These are phyloP conservation scores for Dipodomys spectabilis DNA, from an alignment of 2,113 vertebrate species.

Conservation along the genomic window DNA sequence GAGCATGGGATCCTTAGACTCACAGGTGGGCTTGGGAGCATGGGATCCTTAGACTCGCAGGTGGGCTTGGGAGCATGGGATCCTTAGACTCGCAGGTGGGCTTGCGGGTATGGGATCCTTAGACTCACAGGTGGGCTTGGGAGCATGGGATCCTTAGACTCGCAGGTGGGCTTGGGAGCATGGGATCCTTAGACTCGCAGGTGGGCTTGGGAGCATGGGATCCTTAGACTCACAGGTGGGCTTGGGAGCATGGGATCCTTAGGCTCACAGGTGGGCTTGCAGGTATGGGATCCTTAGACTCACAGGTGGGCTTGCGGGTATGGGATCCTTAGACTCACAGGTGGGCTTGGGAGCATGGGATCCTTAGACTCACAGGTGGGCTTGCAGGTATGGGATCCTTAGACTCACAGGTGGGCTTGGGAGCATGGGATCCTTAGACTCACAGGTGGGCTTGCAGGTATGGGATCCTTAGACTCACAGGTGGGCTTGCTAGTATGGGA, in stretches of 20 bases:
- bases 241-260: neutral
- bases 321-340: conserved; percentile 5
- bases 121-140: neutral
- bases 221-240: neutral
- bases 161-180: neutral
- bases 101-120: neutral
- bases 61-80: neutral
- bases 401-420: neutral
- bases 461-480: too few species aligned
- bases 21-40: neutral
- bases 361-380: neutral
- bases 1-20: neutral
- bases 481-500: too few species aligned
- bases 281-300: neutral
- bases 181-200: conserved; percentile 4
- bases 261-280: neutral
- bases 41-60: conserved; percentile 4
- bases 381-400: neutral
- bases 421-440: too few species aligned
- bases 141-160: neutral
- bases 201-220: neutral
- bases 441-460: too few species aligned
- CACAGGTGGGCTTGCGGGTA: neutral
- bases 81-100: neutral
- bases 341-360: neutral